Evolutionary conservation across 2,113 vertebrate genomes (phyloP), one percentile per base, ranked within the genome.

Genomic region (Phocoena phocoena): DNA sequence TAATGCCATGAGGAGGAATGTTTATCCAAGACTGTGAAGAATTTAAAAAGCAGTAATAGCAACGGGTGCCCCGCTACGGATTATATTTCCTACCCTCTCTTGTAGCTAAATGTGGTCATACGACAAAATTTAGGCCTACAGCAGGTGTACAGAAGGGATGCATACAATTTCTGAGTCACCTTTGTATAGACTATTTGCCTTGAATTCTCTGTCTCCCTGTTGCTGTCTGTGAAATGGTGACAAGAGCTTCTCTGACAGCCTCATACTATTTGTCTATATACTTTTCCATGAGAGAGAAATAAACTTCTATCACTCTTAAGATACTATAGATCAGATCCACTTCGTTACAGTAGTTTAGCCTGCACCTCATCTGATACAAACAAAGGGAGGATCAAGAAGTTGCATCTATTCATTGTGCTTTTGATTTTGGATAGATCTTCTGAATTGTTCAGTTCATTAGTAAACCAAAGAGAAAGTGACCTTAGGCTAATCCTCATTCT

Each of bases 21-120:
- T 90, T 94, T 68, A 93, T 86, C 44, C 13, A 62, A 74, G 84
- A 67, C 17, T 67, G 53, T 36, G 36, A 93, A 90, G 87, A 92
- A 88, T 63, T 71, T 65, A 81, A 87, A 62, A 71, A 25, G 23
- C 92, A 81, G 23, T 38, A 65, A 91, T 28, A 92, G 74, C 58
- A 90, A 41, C 1, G 65, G 18, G 25, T 80, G 10, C 38, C 58
- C 71, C 68, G 4, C 60, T 53, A 74, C 21, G 5, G 47, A 67
- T 36, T 36, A 2, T 44, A 58, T 83, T 53, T 82, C 41, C 31
- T 26, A 84, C 53, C 23, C 25, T 83, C 58, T 28, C 25, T 58
- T 50, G 9, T 53, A 68, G n/a, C 2, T 67, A 77, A 41, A 8
- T n/a, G 25, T 65, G 81, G 9, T 81, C n/a, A 31, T 33, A 36